Percentiles rank a stretch among this genome's conserved stretches.
Conservation (phyloP, 1,140 invertebrate species). For the Drosophila simulans region DNA sequence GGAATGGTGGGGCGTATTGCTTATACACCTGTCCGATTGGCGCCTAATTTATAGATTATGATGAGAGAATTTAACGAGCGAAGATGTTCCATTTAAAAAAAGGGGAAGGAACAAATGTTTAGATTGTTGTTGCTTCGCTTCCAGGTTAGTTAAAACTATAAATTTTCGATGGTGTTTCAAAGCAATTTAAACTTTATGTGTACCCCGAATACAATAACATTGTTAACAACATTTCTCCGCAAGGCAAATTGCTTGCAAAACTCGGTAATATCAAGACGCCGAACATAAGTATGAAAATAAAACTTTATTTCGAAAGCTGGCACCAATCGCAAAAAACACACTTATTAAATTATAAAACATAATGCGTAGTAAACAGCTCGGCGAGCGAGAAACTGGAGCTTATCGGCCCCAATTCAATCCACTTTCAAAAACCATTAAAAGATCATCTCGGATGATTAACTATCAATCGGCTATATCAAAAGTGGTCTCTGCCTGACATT, state of each 20-base stretch:
- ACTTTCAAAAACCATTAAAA: constrained; percentile 42
- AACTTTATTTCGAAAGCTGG: constrained; percentile 18
- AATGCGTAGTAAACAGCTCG: constrained; percentile 6
- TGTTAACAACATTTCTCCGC: background rate
- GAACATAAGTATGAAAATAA: background rate
- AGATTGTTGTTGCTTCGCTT: background rate
- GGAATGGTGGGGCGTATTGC: constrained; percentile 13
- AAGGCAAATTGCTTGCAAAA: background rate
- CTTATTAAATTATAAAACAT: constrained; percentile 14
- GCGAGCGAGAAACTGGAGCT: constrained; percentile 10
- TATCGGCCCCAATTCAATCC: constrained; percentile 17
- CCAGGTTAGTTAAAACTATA: no score
- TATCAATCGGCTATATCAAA: constrained; percentile 37
- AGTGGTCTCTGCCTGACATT: constrained; percentile 25
- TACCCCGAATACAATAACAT: background rate
- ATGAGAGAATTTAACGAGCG: constrained; percentile 9
- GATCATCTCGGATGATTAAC: constrained; percentile 37
- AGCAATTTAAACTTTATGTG: background rate
- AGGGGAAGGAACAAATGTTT: constrained; percentile 11
- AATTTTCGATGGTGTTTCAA: no score
- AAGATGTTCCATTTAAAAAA: constrained; percentile 13
- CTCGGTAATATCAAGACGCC: background rate
- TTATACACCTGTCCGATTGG: constrained; percentile 8
- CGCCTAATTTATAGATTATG: constrained; percentile 21
- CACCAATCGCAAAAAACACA: constrained; percentile 20